Conservation (phyloP, 2,113 vertebrate species). For the Cebidichthys violaceus region DNA sequence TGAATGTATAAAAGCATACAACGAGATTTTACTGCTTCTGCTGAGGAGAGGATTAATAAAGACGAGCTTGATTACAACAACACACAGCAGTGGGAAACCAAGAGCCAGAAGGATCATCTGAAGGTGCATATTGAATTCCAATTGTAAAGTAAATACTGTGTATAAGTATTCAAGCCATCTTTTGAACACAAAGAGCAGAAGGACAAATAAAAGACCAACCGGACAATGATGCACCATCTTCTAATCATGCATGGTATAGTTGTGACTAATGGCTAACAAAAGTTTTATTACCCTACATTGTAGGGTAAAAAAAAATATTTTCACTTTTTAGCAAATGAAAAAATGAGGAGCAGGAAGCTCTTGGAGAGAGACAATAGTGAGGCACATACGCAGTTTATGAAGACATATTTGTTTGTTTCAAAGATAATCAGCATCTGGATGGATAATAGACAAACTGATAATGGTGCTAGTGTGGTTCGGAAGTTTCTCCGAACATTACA, state of each 20-base stretch:
- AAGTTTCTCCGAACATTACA: not conserved
- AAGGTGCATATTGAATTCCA: not conserved
- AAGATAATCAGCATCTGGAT: not conserved
- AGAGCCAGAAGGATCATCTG: not conserved
- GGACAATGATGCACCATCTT: not conserved
- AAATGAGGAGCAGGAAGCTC: not conserved
- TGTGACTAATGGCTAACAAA: not conserved
- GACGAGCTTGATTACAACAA: not conserved
- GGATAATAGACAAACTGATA: not conserved
- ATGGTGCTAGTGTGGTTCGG: too few species aligned
- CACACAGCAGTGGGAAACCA: not conserved
- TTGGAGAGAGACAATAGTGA: not conserved
- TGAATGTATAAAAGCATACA: slow-evolving; percentile 9
- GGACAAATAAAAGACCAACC: too few species aligned
- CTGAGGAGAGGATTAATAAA: not conserved
- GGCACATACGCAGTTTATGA: not conserved
- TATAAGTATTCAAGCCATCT: too few species aligned
- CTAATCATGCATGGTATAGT: not conserved
- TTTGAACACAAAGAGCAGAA: too few species aligned
- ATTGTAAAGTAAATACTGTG: not conserved
- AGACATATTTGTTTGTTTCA: not conserved
- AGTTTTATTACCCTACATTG: too few species aligned
- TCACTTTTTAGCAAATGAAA: not conserved
- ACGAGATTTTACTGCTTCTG: not conserved
- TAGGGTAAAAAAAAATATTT: too few species aligned